Evolutionary conservation across 2,113 vertebrate species (phyloP), one percentile per base, ranked within the genome.

Genomic region (Cnemophilus loriae): DNA sequence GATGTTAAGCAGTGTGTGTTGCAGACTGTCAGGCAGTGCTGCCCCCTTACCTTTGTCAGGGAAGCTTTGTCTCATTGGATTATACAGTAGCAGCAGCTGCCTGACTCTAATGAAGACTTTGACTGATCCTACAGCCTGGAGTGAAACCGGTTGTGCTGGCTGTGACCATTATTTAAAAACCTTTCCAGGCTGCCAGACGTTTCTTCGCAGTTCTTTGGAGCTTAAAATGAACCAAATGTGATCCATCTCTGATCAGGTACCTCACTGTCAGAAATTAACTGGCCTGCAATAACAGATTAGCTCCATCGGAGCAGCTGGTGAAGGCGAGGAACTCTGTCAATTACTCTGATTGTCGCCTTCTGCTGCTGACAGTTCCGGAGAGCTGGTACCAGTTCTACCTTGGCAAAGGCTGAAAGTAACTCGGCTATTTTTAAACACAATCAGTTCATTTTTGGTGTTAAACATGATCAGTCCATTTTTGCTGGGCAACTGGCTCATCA

Each of bases 41-140:
- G 90, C 79, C 73, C 64, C 85, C 24, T 85, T 87, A 23, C 93
- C 65, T 89, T 37, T 84, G 78, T 68, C 74, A 46, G 70, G 50
- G 75, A 42, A 50, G 68, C 76, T 89, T 67, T 94, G 79, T 92
- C 83, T 94, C 82, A 5, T 13, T n/a, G 71, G 30, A 80, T 90
- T 94, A 16, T 15, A 63, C 93, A 68, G 94, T 86, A 95, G 92
- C 95, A 95, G 93, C 87, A 93, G 89, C 81, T 91, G 89, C 90
- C 55, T 85, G 85, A 49, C 75, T 91, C 77, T 88, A 74, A 83
- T 70, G 81, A 88, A 94, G 90, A 50, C 79, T 86, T 81, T 90
- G 70, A 78, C 73, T 84, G 92, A 94, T 90, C 87, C 73, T 60
- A 8, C 60, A 94, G 85, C 71, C 76, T 69, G 56, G 35, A 92